phyloP scores from a whole-genome alignment of 2,113 vertebrate species.

The Gambusia holbrooki region DNA sequence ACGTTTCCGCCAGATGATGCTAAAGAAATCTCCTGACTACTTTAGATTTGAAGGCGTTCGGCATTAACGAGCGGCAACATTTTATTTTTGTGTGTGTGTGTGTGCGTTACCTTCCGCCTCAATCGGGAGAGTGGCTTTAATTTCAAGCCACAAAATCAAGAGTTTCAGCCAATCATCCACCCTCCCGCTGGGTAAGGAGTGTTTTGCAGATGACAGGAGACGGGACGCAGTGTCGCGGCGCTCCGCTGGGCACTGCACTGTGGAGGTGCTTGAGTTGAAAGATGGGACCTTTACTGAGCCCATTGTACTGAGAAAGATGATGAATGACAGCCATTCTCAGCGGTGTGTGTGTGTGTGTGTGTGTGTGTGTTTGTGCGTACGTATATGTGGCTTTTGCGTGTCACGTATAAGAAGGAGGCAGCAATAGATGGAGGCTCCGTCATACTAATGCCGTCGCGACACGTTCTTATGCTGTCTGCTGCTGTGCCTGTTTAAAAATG shows the following conservation, averaged over 20 bases:
- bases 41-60: background rate
- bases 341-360: conserved; percentile 27
- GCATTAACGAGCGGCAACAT: conserved; percentile 21
- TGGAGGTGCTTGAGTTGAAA: conserved; percentile 65
- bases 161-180: conserved; percentile 33
- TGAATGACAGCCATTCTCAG: conserved; percentile 72
- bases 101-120: background rate
- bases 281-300: conserved; percentile 65
- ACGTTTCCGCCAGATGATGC: background rate
- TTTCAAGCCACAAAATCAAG: conserved; percentile 41
- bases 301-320: conserved; percentile 68
- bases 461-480: conserved; percentile 69
- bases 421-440: conserved; percentile 59
- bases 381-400: conserved; percentile 7
- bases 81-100: background rate
- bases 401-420: conserved; percentile 42
- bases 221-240: conserved; percentile 28
- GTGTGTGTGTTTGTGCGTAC: too few relatives aligned
- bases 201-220: conserved; percentile 39
- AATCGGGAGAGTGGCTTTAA: conserved; percentile 25
- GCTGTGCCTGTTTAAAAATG: conserved; percentile 81
- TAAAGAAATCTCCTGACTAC: background rate
- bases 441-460: conserved; percentile 42
- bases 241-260: conserved; percentile 46
- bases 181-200: conserved; percentile 19